Evolutionary conservation across 2,888 invertebrate genomes (phyloP).

Genomic region (Steinernema scapterisci): DNA sequence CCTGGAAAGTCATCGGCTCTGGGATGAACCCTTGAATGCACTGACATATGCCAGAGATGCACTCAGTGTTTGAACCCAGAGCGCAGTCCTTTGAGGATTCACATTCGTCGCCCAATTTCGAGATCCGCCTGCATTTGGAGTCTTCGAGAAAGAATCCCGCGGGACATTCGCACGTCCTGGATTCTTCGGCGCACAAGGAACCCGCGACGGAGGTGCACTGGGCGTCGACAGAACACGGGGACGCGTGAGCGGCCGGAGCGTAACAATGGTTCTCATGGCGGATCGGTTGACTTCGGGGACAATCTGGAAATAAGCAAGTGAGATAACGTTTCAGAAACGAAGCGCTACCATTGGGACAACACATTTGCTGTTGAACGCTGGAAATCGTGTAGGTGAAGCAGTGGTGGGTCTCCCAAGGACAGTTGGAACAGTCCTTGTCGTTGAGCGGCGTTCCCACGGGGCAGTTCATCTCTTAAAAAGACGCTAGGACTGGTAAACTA

Average conservation of each 20-base stretch:
- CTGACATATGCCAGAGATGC: slow-evolving; percentile 34
- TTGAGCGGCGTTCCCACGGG: slow-evolving; percentile 41
- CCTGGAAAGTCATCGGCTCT: slow-evolving; percentile 28
- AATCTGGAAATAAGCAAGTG: slow-evolving; percentile 35
- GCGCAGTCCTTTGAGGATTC: slow-evolving; percentile 37
- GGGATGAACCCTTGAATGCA: slow-evolving; percentile 41
- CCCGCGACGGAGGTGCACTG: slow-evolving; percentile 41
- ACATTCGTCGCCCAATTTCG: slow-evolving; percentile 42
- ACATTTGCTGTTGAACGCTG: slow-evolving; percentile 42
- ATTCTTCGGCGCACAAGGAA: slow-evolving; percentile 34
- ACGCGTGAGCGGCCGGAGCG: slow-evolving; percentile 36
- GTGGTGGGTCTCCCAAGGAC: slow-evolving; percentile 47
- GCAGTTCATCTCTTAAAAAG: slow-evolving; percentile 40
- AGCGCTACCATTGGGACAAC: slow-evolving; percentile 43
- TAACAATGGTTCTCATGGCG: slow-evolving; percentile 41
- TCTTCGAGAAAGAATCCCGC: slow-evolving; percentile 14
- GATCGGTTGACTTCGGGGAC: slow-evolving; percentile 41
- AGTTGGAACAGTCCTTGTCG: slow-evolving; percentile 41
- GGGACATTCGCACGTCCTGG: slow-evolving; percentile 35
- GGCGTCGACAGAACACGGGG: slow-evolving; percentile 38
- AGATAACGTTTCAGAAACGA: background rate
- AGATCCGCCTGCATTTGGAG: slow-evolving; percentile 1
- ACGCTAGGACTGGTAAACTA: background rate
- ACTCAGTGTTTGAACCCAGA: slow-evolving; percentile 39
- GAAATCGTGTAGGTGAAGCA: slow-evolving; percentile 45